Evolutionary conservation across 2,888 invertebrate species (phyloP).

Genomic region (Incurvaria masculella): DNA sequence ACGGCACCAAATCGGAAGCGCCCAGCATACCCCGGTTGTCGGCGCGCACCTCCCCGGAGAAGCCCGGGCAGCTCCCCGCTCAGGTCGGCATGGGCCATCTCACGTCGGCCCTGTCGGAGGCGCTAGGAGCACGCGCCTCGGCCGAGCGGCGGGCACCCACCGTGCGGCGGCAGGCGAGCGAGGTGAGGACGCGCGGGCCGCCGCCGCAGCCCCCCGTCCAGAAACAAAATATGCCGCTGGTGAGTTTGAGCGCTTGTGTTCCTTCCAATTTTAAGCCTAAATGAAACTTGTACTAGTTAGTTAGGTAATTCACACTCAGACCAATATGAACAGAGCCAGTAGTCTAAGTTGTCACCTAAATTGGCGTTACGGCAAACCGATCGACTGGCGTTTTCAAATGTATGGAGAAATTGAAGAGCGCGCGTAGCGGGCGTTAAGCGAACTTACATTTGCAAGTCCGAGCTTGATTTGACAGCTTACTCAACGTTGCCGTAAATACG

Average conservation of each 20-base stretch:
- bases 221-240: slow-evolving; percentile 64
- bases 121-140: slow-evolving; percentile 28
- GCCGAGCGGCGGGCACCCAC: slow-evolving; percentile 28
- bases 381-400: no score
- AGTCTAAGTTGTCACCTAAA: no score
- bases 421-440: no score
- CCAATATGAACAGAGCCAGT: no score
- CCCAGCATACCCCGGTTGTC: slow-evolving; percentile 33
- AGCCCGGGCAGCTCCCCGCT: slow-evolving; percentile 9
- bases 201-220: slow-evolving; percentile 79
- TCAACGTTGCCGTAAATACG: no score
- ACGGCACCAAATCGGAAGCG: slow-evolving; percentile 15
- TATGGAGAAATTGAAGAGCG: no score
- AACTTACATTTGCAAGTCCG: no score
- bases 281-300: no score
- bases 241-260: slow-evolving; percentile 32
- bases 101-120: slow-evolving; percentile 39
- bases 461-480: no score
- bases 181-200: slow-evolving; percentile 61
- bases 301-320: no score
- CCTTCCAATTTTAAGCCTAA: neutral
- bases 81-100: slow-evolving; percentile 31
- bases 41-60: slow-evolving; percentile 34
- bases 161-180: slow-evolving; percentile 40
- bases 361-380: no score